Evolutionary conservation across 2,113 vertebrate genomes (phyloP), one percentile per base, ranked within the genome.

Genomic region (Grammomys surdaster): DNA sequence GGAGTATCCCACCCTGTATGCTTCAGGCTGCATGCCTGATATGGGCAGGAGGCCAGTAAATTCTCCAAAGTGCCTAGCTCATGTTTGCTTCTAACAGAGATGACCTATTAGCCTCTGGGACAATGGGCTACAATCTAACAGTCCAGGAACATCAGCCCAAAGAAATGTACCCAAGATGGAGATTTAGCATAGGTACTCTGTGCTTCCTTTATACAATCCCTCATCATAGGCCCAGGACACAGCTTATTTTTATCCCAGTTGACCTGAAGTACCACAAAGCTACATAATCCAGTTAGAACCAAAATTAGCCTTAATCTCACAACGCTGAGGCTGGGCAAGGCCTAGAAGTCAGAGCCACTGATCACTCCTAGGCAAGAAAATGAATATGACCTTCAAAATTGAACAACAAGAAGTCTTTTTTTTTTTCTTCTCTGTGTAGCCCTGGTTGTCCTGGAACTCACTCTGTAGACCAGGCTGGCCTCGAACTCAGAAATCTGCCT

Each of bases 341-440:
- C 19, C 81, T 0, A 60, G 86, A 94, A 94, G 75, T 84, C 82
- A 19, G 16, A 78, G 69, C 28, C 65, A 77, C 26, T 58, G 56
- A 36, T 65, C 89, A 91, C 31, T 78, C 22, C 1, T 0, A 88
- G n/a, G 56, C 81, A 91, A 60, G 72, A 60, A 43, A 43, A 76
- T 54, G 54, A 95, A 93, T 84, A 43, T 54, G 40, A 84, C 90
- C 54, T 93, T 89, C 82, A 33, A n/a, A 86, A 58, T 81, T 82
- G 60, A 86, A 82, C 82, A 91, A 89, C 20, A 54, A 95, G 54
- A 69, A 20, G 40, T 40, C 40, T 40, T 40, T 40, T 40, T 40
- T 40, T 40, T 40, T 40, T 40, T 40, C 40, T 40, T 40, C 40
- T 40, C 40, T 40, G 40, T 40, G 40, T 40, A 40, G 40, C 40